Percentiles rank a stretch among this genome's conserved stretches.
phyloP scores from a whole-genome alignment of 2,888 invertebrate species.

The Rhodophaea formosa region DNA sequence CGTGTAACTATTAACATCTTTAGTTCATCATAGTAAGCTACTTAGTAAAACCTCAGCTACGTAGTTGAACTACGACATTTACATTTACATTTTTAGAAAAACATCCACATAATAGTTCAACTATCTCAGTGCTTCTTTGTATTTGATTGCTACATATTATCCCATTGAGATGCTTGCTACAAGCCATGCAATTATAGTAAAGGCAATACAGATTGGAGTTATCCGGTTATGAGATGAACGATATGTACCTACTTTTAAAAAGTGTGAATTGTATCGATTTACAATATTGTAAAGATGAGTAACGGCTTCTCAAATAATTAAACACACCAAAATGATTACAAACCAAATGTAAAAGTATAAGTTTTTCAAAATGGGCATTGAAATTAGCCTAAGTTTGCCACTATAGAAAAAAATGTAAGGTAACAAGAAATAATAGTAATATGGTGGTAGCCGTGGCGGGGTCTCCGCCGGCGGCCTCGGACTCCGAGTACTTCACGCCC shows the following conservation, averaged over 20 bases:
- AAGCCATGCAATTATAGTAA: neutral
- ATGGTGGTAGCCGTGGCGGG: slow-evolving; percentile 51
- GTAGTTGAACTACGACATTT: too few relatives aligned
- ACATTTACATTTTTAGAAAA: too few relatives aligned
- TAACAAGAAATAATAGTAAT: slow-evolving; percentile 11
- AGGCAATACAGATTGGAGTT: too few relatives aligned
- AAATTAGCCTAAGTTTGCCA: neutral
- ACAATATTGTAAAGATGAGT: too few relatives aligned
- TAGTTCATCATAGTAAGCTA: too few relatives aligned
- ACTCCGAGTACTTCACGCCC: slow-evolving; percentile 90
- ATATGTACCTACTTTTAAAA: neutral
- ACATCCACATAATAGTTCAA: slow-evolving; percentile 17
- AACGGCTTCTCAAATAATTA: too few relatives aligned
- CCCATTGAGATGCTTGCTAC: neutral
- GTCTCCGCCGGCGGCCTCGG: slow-evolving; percentile 80
- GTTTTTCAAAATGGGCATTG: neutral
- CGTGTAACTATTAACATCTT: too few relatives aligned
- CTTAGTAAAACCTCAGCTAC: too few relatives aligned
- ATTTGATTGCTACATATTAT: neutral
- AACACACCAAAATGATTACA: too few relatives aligned
- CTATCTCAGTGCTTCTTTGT: slow-evolving; percentile 14
- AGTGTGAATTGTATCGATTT: too few relatives aligned
- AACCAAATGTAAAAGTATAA: neutral
- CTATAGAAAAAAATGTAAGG: slow-evolving; percentile 1
- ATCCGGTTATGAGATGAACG: too few relatives aligned